Conservation (phyloP, 2,797 vertebrate genomes). For the Glossophaga mutica region DNA sequence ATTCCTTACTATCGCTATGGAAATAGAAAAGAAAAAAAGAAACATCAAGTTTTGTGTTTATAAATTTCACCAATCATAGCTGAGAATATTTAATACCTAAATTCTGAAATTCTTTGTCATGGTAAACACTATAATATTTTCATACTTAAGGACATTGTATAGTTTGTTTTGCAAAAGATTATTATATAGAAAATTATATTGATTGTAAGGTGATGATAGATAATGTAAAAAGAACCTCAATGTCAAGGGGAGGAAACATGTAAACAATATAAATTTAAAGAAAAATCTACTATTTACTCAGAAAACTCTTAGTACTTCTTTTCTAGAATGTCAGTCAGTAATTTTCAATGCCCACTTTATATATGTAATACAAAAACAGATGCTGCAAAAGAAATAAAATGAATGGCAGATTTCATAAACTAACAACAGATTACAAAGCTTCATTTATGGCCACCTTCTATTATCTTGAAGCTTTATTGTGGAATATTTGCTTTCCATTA, state of each 20-base stretch:
- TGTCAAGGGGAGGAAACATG: neutral
- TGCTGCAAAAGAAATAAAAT: neutral
- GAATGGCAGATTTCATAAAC: neutral
- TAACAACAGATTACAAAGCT: neutral
- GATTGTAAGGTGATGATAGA: neutral
- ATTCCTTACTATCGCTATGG: neutral
- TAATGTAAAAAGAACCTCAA: neutral
- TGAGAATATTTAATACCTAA: neutral
- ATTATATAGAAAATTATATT: neutral
- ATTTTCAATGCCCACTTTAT: neutral
- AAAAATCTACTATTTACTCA: neutral
- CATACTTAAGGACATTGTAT: neutral
- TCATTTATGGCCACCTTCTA: neutral
- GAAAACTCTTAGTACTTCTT: neutral
- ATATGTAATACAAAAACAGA: neutral
- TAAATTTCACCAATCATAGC: neutral
- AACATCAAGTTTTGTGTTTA: neutral
- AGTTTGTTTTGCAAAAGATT: conserved; percentile 5
- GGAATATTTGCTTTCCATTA: neutral
- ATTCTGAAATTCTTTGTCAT: neutral
- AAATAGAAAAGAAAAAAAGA: neutral
- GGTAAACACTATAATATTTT: neutral
- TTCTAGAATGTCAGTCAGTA: neutral
- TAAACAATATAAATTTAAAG: neutral
- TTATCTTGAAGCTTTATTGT: neutral